These are phyloP conservation scores for Momotus momota DNA, from an alignment of 2,797 vertebrate species.

Conservation along the genomic window DNA sequence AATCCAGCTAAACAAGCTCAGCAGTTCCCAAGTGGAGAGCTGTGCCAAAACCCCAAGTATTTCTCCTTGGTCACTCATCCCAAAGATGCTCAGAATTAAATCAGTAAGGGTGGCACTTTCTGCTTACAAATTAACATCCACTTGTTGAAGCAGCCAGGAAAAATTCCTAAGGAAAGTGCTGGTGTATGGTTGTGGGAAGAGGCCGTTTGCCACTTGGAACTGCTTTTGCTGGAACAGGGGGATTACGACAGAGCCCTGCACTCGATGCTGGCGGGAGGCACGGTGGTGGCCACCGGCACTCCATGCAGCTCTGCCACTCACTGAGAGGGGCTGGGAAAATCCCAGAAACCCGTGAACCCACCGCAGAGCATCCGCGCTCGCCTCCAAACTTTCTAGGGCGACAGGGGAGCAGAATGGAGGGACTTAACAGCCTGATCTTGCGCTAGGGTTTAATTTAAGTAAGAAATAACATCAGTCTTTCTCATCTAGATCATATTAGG, in stretches of 20 bases:
- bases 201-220: neutral
- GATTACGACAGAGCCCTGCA: neutral
- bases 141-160: neutral
- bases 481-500: constrained; percentile 70
- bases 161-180: neutral
- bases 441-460: constrained; percentile 14
- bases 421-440: neutral
- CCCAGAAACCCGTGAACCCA: neutral
- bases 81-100: neutral
- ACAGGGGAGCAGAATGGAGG: neutral
- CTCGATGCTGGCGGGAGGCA: neutral
- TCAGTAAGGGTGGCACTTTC: neutral
- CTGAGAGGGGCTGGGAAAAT: neutral
- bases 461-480: constrained; percentile 62
- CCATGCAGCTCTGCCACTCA: accelerated
- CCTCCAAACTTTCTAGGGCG: neutral
- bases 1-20: neutral
- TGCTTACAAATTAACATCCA: neutral
- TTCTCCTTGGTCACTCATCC: neutral
- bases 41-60: accelerated
- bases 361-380: neutral
- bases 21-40: neutral
- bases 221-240: neutral
- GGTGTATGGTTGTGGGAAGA: neutral
- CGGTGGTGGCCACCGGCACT: accelerated